Base-by-base conservation (phyloP, 2,113 vertebrate species). In the Mus spicilegus region DNA sequence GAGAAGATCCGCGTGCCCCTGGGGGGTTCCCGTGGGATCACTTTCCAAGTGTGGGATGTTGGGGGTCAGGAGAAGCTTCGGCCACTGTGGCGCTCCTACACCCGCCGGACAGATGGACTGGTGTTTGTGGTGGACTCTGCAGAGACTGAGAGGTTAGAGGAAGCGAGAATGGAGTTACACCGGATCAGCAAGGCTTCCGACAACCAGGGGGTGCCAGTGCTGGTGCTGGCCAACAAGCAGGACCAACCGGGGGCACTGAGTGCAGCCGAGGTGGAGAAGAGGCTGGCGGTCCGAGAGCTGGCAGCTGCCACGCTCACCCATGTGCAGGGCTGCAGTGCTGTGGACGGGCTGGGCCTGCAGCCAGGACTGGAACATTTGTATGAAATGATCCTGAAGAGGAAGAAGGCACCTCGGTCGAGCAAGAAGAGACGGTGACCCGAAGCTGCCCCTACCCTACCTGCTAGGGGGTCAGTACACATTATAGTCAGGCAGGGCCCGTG, bases 21-120 rank as follows among this genome's bases (percentile, higher is more conserved):
- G 70, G 99, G 99, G 10, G 96, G 98, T 5, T 99, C 99, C 0
- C 98, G 99, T 1, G 96, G 98, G 87, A 98, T 99, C 73, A 99
- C 99, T 96, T 99, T 99, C 97, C 99, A 99, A 94, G 99, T 99
- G 96, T 99, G 99, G 99, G 99, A 99, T 2, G 99, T 99, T 8
- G 99, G 99, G 0, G 99, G 99, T 1, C 99, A 99, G 97, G 99
- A 99, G 95, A 99, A 99, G 97, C 98, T 99, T 63, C 98, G 99
- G 3, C 99, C 99, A 0, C 98, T 99, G 73, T 99, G 99, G 99
- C 99, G 99, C 97, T 99, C 99, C 0, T 99, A 99, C 98, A 99
- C 99, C 0, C 98, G 99, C 33, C 98, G 99, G 58, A 99, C 99
- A 0, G 99, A 99, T 0, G 99, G 99, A 39, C 98, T 99, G 91